Conservation (phyloP, 2,888 invertebrate species). For the Anorthoa munda region DNA sequence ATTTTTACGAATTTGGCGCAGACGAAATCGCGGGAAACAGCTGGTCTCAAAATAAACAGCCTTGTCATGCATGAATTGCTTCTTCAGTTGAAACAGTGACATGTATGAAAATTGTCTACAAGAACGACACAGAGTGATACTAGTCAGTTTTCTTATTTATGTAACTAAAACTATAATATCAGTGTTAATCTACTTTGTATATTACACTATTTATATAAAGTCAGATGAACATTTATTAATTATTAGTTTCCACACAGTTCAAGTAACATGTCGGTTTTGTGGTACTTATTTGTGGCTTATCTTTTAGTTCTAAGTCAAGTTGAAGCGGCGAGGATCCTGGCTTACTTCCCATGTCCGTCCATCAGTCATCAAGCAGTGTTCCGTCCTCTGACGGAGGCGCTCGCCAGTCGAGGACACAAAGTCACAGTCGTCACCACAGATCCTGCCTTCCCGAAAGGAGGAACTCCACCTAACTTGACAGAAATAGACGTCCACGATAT, state of each 20-base stretch:
- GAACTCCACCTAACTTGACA: constrained; percentile 75
- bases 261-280: constrained; percentile 2
- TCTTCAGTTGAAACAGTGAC: no score
- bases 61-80: no score
- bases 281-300: neutral
- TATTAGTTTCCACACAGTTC: neutral
- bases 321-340: constrained; percentile 66
- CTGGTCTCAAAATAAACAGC: no score
- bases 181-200: neutral
- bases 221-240: neutral
- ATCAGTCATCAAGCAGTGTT: constrained; percentile 86
- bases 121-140: constrained; percentile 40
- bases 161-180: neutral
- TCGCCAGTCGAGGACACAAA: constrained; percentile 84
- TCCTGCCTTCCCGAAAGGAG: constrained; percentile 74
- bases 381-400: constrained; percentile 77
- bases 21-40: no score
- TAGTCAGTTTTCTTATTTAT: constrained; percentile 63
- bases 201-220: neutral
- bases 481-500: constrained; percentile 80
- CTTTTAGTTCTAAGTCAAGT: constrained; percentile 4
- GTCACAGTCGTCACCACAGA: constrained; percentile 82
- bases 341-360: constrained; percentile 78
- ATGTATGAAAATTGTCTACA: no score
- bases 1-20: no score